phyloP scores from a whole-genome alignment of 37 sponge, comb jelly and placozoan genomes.

The Haliclona indistincta region DNA sequence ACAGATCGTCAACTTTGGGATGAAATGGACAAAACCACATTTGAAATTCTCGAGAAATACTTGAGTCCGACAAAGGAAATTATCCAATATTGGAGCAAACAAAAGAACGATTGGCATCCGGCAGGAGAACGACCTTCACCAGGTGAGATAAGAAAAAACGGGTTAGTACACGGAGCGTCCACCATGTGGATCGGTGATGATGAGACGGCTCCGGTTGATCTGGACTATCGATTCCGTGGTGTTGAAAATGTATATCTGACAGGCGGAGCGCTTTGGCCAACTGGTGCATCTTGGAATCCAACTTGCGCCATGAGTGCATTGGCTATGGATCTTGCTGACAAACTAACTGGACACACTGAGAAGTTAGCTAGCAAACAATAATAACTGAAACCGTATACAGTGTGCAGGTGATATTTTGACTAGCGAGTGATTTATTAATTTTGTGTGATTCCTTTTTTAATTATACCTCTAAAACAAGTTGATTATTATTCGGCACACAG shows the following conservation, averaged over 20 bases:
- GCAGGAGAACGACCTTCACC: constrained; percentile 4
- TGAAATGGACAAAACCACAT: constrained; percentile 39
- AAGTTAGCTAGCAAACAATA: no score
- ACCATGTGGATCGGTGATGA: constrained; percentile 57
- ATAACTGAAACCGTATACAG: no score
- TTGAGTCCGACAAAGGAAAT: not conserved
- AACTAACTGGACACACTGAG: no score
- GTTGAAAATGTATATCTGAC: constrained; percentile 57
- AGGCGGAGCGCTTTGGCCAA: constrained; percentile 54
- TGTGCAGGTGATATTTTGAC: no score
- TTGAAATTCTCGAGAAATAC: constrained; percentile 14
- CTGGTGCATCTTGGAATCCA: constrained; percentile 60
- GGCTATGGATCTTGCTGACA: constrained; percentile 43
- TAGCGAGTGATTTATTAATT: no score
- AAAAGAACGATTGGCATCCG: no score
- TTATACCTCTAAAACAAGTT: no score
- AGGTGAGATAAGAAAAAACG: constrained; percentile 14
- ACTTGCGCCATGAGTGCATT: constrained; percentile 34
- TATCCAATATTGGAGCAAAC: constrained; percentile 30
- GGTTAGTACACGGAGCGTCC: constrained; percentile 52
- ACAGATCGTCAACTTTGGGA: constrained; percentile 30
- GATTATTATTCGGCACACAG: no score
- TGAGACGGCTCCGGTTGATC: constrained; percentile 36
- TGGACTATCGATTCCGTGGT: constrained; percentile 39
- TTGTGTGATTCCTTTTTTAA: no score